Base-by-base conservation (phyloP, 35 echinoderm and acorn worm species). In the Ophiothrix spiculata region DNA sequence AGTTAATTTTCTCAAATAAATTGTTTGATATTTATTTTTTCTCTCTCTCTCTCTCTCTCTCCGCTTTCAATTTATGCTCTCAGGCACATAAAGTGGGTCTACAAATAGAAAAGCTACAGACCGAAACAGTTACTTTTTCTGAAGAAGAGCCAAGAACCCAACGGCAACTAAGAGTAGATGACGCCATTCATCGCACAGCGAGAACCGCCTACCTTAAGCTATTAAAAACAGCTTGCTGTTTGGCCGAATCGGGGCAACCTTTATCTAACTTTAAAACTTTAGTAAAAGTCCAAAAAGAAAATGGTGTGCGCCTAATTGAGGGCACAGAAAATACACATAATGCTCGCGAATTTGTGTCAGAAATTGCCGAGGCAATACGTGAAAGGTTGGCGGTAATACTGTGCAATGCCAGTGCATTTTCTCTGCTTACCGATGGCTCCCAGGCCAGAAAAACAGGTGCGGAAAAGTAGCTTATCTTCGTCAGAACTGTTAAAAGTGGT, bases 381-480 rank as follows among this genome's bases (percentile, higher is more conserved):
- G 25, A 29, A 15, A 91, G 82, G 84, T 29, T 91, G 10, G 78
- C 83, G 49, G n/a, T 21, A 14, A 64, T 76, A 21, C 16, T 87
- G 19, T 85, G 83, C 31, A 35, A 76, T 25, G 25, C 77, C 31
- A 17, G 77, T 82, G 90, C 90, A 3, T 87, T 92, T 63, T 86
- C 90, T 77, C 64, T 92, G 19, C 84, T 87, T 1, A 87, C 84
- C 49, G 90, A 87, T 77, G 83, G 90, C 3, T 69, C 60, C 1
- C 90, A 92, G 60, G 84, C 84, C 31, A 87, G 90, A 39, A 87
- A 92, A 56, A 92, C 90, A 19, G 76, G 77, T 40, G 77, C 69
- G 35, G 84, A 87, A 37, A 92, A 92, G 25, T 15, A 86, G 39
- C 49, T 92, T 23, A 80, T 83, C 8, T 77, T 88, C 81, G 86